Percentiles rank a stretch among this genome's conserved stretches.
These are phyloP conservation scores for Cyaniris semiargus DNA, from an alignment of 2,888 invertebrate genomes.

Conservation along the genomic window DNA sequence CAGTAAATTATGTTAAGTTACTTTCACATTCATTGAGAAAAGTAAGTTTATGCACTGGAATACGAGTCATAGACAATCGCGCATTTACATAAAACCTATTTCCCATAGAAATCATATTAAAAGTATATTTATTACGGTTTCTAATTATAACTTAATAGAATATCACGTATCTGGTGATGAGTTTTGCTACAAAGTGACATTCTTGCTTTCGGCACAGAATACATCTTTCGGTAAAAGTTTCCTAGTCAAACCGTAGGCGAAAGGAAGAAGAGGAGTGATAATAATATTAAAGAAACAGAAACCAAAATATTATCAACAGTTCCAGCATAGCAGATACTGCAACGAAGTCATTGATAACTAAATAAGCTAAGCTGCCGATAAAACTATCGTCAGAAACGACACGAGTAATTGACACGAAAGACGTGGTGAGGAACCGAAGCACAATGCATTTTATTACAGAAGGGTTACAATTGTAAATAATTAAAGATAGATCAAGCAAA, in stretches of 20 bases:
- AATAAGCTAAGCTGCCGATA: neutral
- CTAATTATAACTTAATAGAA: neutral
- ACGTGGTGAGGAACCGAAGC: neutral
- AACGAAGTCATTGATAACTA: neutral
- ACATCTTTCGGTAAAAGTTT: too few relatives aligned
- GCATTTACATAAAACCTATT: slow-evolving; percentile 28
- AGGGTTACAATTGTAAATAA: slow-evolving; percentile 19
- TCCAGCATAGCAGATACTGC: neutral
- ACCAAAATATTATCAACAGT: neutral
- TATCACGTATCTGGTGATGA: neutral
- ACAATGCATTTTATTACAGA: neutral
- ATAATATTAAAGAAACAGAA: neutral
- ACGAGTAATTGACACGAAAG: neutral
- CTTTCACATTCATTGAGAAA: slow-evolving; percentile 31
- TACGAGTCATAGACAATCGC: slow-evolving; percentile 18
- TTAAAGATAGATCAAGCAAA: slow-evolving; percentile 35
- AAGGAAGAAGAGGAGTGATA: neutral
- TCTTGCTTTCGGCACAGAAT: too few relatives aligned
- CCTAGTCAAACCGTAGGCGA: neutral
- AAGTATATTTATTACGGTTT: neutral
- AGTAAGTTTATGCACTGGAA: slow-evolving; percentile 24
- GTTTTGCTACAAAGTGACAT: neutral
- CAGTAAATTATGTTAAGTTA: slow-evolving; percentile 27
- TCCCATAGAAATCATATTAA: neutral
- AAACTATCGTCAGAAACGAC: neutral